Percentiles rank a stretch among this genome's conserved stretches.
Conservation (phyloP, 2,113 vertebrate species). For the Symphodus melops region DNA sequence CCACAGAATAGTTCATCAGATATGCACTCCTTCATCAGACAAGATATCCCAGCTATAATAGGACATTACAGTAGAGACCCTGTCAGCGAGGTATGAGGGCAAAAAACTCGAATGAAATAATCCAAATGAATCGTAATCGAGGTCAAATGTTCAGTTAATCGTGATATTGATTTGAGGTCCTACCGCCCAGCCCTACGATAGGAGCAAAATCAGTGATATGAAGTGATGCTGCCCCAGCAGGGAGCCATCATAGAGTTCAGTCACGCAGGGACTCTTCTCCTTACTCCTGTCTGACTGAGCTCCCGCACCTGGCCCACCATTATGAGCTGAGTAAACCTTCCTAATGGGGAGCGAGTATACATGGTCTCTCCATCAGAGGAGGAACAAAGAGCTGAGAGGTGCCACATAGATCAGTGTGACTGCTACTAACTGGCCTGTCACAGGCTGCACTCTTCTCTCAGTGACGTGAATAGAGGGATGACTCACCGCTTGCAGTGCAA, state of each 20-base stretch:
- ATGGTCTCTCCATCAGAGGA: constrained; percentile 70
- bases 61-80: too few species aligned
- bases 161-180: too few species aligned
- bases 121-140: too few species aligned
- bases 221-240: constrained; percentile 25
- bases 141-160: too few species aligned
- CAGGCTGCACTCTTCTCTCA: constrained; percentile 80
- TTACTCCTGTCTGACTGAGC: constrained; percentile 48
- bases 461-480: constrained; percentile 85
- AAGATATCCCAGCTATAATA: too few species aligned
- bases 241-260: constrained; percentile 34
- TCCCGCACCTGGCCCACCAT: constrained; percentile 44
- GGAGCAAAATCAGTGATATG: constrained; percentile 10
- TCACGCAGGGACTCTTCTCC: constrained; percentile 34
- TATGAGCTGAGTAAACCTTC: constrained; percentile 65
- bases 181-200: neutral
- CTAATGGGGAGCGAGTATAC: constrained; percentile 68
- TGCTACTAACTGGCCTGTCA: constrained; percentile 82
- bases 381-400: constrained; percentile 72
- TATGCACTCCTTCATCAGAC: too few species aligned
- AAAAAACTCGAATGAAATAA: too few species aligned
- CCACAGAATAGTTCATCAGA: too few species aligned
- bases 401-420: constrained; percentile 76
- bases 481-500: constrained; percentile 79
- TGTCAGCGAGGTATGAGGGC: too few species aligned